Conservation (phyloP, 1,140 invertebrate species). For the Brachionus angularis region DNA sequence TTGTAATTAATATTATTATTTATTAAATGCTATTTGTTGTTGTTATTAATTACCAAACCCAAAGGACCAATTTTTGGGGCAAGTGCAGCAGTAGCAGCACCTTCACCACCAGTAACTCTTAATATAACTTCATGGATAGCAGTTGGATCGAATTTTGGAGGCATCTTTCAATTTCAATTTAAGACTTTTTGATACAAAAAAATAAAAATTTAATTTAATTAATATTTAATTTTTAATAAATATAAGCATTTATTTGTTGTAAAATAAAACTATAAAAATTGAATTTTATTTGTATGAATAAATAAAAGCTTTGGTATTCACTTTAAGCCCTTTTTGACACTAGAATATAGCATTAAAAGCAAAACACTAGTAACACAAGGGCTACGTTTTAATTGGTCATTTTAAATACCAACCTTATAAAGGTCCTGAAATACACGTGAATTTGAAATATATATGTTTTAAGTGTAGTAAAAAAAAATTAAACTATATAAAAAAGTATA, state of each 20-base stretch:
- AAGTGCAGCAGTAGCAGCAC: constrained; percentile 94
- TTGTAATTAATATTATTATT: no score
- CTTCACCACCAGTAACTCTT: constrained; percentile 96
- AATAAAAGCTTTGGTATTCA: background rate
- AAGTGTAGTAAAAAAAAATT: no score
- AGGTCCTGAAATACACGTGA: no score
- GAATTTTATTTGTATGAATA: background rate
- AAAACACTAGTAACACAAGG: constrained; percentile 37
- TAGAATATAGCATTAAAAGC: constrained; percentile 9
- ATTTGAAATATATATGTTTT: no score
- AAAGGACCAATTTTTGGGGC: constrained; percentile 99
- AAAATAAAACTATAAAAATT: no score
- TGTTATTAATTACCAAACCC: constrained; percentile 80
- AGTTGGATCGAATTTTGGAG: constrained; percentile 44
- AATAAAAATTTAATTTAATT: background rate
- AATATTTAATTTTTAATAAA: background rate
- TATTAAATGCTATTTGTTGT: no score
- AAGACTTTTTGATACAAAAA: constrained; percentile 32
- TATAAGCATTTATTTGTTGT: background rate
- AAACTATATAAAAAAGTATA: no score
- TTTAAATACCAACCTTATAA: no score
- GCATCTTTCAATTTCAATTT: constrained; percentile 38
- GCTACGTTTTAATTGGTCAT: no score
- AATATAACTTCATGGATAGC: constrained; percentile 71
- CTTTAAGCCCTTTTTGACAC: constrained; percentile 42